Evolutionary conservation across 2,797 vertebrate species (phyloP), one percentile per base, ranked within the genome.

Genomic region (Rhinophrynus dorsalis): DNA sequence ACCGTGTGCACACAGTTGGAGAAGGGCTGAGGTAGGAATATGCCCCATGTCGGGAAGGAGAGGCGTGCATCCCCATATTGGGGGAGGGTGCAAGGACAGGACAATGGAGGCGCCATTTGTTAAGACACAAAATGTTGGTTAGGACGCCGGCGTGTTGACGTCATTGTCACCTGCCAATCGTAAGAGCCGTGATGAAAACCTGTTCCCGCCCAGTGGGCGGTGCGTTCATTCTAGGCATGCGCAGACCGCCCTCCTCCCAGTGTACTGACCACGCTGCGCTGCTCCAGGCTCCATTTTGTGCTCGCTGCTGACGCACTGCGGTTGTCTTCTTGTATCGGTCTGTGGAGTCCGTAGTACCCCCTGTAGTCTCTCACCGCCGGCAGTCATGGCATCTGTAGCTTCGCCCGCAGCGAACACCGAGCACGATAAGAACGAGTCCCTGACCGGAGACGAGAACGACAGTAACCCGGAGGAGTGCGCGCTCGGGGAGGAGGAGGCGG

Each of bases 401-500:
- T 12, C 20, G 32, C 0, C 60, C 21, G 18, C 20, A 21, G 40
- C 40, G n/a, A n/a, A n/a, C 30, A 13, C 23, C 29, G 52, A 37
- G 15, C 2, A 2, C 15, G 59, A 56, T 15, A 57, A 71, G 68
- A 37, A 30, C 11, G 68, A 70, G 5, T 4, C 7, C 23, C 7
- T 5, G 38, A n/a, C 35, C 18, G 50, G 21, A 11, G 58, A 70
- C 2, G 68, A 48, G 60, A 40, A 8, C 8, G 59, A 57, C 15
- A 50, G 17, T 40, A 48, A 58, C 44, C 13, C 24, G 23, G 60
- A 72, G 33, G 60, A 72, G 24, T 11, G 15, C 27, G 47, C 8
- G 33, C 52, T 32, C 1, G 68, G 54, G 1, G 67, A 71, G 5
- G 68, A 71, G 6, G 60, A 71, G 1, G 67, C 29, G 9, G 18